Percentiles rank a stretch among this genome's conserved stretches.
These are phyloP conservation scores for Blennius ocellaris DNA, from an alignment of 2,113 vertebrate genomes.

Conservation along the genomic window DNA sequence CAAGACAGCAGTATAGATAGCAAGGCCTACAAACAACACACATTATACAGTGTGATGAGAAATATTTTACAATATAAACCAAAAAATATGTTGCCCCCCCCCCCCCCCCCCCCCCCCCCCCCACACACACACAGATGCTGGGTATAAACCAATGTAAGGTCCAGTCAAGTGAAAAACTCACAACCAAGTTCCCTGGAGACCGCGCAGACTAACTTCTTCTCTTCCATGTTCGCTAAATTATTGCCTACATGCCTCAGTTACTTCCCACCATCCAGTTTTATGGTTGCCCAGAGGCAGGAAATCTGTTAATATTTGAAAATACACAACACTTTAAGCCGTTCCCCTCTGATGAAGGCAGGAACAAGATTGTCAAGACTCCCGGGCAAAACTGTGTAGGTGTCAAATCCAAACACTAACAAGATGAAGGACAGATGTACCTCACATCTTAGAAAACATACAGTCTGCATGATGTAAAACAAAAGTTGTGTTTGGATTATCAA, in stretches of 20 bases:
- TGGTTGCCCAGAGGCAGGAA: conserved; percentile 57
- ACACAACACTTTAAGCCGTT: conserved; percentile 50
- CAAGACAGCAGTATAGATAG: conserved; percentile 21
- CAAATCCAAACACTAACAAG: conserved; percentile 25
- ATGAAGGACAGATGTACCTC: conserved; percentile 42
- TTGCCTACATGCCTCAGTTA: conserved; percentile 23
- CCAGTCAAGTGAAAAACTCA: conserved; percentile 23
- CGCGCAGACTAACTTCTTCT: conserved; percentile 2
- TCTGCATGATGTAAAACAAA: background rate
- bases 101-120: no score
- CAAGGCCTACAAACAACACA: conserved; percentile 28
- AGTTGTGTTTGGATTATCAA: background rate
- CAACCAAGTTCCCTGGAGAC: conserved; percentile 28
- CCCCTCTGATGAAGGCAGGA: conserved; percentile 20
- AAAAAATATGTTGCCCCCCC: background rate
- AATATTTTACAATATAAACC: conserved; percentile 13
- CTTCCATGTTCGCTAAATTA: conserved; percentile 23
- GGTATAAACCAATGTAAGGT: conserved; percentile 4
- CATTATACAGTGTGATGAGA: conserved; percentile 24
- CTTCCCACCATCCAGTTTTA: conserved; percentile 29
- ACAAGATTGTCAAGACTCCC: conserved; percentile 18
- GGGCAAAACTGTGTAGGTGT: conserved; percentile 54
- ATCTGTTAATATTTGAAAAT: conserved; percentile 56
- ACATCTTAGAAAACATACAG: conserved; percentile 7
- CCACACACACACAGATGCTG: background rate